Evolutionary conservation across 35 echinoderm and acorn worm species (phyloP), one percentile per base, ranked within the genome.

Genomic region (Heliocidaris tuberculata): DNA sequence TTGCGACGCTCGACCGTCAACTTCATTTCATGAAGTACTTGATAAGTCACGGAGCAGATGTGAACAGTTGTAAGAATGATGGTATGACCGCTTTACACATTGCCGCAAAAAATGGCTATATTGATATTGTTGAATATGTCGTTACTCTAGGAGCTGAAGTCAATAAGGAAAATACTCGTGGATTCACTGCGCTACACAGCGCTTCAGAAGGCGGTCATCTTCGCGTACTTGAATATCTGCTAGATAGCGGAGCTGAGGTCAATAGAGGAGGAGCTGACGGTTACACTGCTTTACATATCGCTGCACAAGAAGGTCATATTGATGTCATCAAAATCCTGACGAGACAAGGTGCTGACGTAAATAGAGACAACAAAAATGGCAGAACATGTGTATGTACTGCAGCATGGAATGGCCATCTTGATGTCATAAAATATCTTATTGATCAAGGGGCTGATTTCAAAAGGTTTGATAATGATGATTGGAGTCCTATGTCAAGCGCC

Each of bases 371-470:
- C 47, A 88, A 88, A 2, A 48, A 30, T 48, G 86, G 86, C 17
- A 42, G 11, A 2, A 88, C 31, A 42, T 48, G 31, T 48, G 0
- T 30, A 17, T 15, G 31, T 11, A 21, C 17, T 88, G 86, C 86
- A 16, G 31, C 86, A 15, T 42, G 31, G 31, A 42, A 88, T 15
- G 86, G 86, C 10, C 86, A 88, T 21, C 31, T 42, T 42, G 47
- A 48, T 88, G 86, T 88, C 21, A 17, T 42, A 42, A 48, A 12
- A 9, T 88, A 42, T 48, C 86, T 88, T 32, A 13, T 88, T 15
- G n/a, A 31, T 42, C 86, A 88, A 42, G 86, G 86, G 86, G 86
- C 31, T 88, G 86, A 88, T 88, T 13, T 88, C 31, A 88, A 13
- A 42, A 21, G 11, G n/a, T 32, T 16, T 11, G 47, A 32, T 88